Evolutionary conservation across 2,113 vertebrate genomes (phyloP), one percentile per base, ranked within the genome.

Genomic region (Thinocorus orbignyianus): DNA sequence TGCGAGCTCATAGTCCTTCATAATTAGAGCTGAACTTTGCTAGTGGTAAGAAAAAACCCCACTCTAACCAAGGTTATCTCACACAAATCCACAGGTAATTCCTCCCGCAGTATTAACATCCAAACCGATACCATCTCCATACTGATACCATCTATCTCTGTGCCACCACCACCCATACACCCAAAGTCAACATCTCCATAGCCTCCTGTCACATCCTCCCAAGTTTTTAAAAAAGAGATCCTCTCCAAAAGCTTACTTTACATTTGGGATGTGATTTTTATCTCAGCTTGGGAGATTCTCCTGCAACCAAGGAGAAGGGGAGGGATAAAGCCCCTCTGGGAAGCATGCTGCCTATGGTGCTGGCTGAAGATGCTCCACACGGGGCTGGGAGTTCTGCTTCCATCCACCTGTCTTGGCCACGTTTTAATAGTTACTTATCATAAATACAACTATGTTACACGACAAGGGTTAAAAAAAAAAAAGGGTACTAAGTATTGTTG

Each of bases 351-450:
- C 48, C 3, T 24, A 37, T 19, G 39, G 44, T 25, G 7, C 24
- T 0, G 44, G 2, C 69, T 9, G 35, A 31, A 54, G 68, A 18
- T 41, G 64, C 39, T 48, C 28, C 0, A 5, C 13, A 4, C 1
- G 3, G 54, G 23, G 15, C 28, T 51, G 74, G 13, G 16, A n/a
- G 17, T 13, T 2, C 5, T 6, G 11, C 28, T 31, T 23, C 48
- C 31, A 18, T 7, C 61, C 0, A 3, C 48, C 35, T 31, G 31
- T 10, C 55, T 55, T 61, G 31, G 30, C 15, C 9, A 10, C 4
- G 26, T 41, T 57, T 33, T 25, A 49, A 13, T 8, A 35, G 17
- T 58, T 42, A 22, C 25, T 39, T 23, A 46, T 39, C 48, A 20
- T 25, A 71, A 81, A 54, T 18, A 22, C n/a, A 81, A 39, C 62